Percentiles rank a stretch among this genome's conserved stretches.
Conservation (phyloP, 2,888 invertebrate species). For the Lymantria monacha region DNA sequence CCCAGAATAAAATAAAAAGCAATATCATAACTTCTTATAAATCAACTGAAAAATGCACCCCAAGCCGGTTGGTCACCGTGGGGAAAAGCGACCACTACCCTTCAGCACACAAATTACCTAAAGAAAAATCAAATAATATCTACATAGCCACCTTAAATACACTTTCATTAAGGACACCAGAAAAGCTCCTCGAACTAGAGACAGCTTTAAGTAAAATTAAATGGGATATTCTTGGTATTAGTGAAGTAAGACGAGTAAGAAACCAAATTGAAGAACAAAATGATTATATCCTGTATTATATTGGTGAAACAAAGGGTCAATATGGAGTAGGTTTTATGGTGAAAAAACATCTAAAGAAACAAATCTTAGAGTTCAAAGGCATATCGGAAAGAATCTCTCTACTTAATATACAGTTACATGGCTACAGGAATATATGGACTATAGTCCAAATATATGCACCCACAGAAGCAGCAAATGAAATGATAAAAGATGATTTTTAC, state of each 20-base stretch:
- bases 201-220: too few species aligned
- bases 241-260: not conserved
- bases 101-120: not conserved
- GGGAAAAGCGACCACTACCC: not conserved
- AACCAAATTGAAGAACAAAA: not conserved
- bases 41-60: not conserved
- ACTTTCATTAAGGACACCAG: not conserved
- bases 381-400: too few species aligned
- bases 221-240: too few species aligned
- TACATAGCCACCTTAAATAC: not conserved
- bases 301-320: too few species aligned
- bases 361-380: too few species aligned
- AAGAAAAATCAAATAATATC: not conserved
- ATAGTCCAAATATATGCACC: conserved; percentile 1
- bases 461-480: not conserved
- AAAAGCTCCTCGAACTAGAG: too few species aligned
- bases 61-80: not conserved
- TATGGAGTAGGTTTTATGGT: too few species aligned
- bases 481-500: not conserved
- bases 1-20: too few species aligned
- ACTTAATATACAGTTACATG: too few species aligned
- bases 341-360: too few species aligned
- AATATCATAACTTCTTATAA: too few species aligned
- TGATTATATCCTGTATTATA: not conserved
- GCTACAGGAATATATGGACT: not conserved